Base-by-base conservation (phyloP, 2,797 vertebrate species). In the Serranus cabrilla region DNA sequence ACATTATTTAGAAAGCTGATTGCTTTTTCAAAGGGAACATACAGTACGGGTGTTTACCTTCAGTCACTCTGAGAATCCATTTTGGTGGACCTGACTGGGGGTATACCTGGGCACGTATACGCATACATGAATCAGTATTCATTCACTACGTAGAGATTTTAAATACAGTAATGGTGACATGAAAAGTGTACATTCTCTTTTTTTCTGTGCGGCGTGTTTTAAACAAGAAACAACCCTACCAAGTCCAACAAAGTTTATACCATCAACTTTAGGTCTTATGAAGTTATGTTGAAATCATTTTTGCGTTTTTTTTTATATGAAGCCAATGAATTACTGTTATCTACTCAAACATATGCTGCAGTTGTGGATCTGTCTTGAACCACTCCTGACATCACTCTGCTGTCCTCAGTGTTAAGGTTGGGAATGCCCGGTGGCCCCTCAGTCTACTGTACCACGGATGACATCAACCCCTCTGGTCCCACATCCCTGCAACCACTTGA, bases 401-500 rank as follows among this genome's bases (percentile, higher is more conserved):
- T 84, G 67, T 74, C 87, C 76, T 83, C 57, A 56, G 55, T 67
- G 60, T 90, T 92, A 91, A 91, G 93, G 93, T 94, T 93, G 87
- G 87, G 83, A 85, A 92, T 93, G 90, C 92, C 94, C 92, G 90
- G 40, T 93, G 92, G 94, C 92, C 80, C 82, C 78, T 82, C 73
- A 75, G 82, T 84, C 90, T 88, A 88, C 88, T 87, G 82, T 91
- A 91, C 92, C 91, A 74, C 71, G 50, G 89, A 91, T 94, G 93
- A 93, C 93, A 94, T 94, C 94, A 91, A 85, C 90, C 91, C 91
- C 87, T 87, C 89, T 89, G 90, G 91, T 92, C 89, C 89, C 91
- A 90, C 90, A 95, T 93, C 93, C 93, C 94, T 91, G 92, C 91
- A 94, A 94, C 93, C 93, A 94, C 94, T 95, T 96, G 95, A 96